Percentiles rank a stretch among this genome's conserved stretches.
phyloP scores from a whole-genome alignment of 2,888 invertebrate species.

The Pristionchus mayeri region DNA sequence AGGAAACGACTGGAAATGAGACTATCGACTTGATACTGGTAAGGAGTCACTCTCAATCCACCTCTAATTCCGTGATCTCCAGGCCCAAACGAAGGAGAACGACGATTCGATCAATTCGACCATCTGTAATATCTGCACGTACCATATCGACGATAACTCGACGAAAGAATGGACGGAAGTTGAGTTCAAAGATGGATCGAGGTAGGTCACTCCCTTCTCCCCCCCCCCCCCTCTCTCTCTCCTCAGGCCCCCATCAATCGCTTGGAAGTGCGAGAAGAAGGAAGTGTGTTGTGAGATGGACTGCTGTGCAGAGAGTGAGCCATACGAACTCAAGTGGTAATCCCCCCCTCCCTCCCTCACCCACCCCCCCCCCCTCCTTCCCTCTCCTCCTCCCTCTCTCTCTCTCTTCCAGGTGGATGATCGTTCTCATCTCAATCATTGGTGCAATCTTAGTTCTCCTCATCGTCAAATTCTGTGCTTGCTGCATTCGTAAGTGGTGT shows the following conservation, averaged over 20 bases:
- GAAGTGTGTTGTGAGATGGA: slow-evolving; percentile 24
- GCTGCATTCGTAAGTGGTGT: slow-evolving; percentile 6
- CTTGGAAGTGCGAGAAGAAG: neutral
- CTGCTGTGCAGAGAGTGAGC: neutral
- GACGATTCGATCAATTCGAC: neutral
- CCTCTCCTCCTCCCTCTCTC: neutral
- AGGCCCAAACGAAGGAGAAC: neutral
- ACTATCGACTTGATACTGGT: slow-evolving; percentile 18
- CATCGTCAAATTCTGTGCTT: neutral
- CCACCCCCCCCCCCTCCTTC: neutral
- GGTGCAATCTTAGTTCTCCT: neutral
- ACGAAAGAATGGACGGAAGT: neutral
- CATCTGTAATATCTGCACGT: slow-evolving; percentile 19
- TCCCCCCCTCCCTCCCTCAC: neutral
- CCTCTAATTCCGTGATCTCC: too few species aligned
- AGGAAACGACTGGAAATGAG: slow-evolving; percentile 1
- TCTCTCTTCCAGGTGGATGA: slow-evolving; percentile 15
- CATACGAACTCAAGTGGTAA: neutral
- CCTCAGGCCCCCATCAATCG: neutral
- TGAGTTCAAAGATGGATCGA: slow-evolving; percentile 25
- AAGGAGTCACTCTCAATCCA: neutral
- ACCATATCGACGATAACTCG: neutral
- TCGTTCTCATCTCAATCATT: slow-evolving; percentile 9
- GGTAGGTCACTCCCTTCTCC: neutral
- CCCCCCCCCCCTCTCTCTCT: neutral